Base-by-base conservation (phyloP, 2,797 vertebrate genomes). In the Ambastaia sidthimunki region DNA sequence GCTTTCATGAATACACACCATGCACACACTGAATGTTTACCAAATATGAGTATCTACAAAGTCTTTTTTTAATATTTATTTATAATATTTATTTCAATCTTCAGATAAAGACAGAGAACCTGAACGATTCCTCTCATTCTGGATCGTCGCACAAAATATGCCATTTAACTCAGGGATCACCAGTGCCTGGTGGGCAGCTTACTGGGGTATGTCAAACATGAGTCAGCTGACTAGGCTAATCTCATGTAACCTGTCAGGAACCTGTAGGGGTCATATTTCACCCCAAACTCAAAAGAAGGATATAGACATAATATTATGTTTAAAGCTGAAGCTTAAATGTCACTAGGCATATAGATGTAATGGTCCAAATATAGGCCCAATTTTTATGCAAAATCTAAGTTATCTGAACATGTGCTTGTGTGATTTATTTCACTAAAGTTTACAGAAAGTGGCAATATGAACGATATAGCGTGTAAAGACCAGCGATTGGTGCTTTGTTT, bases 101-200 rank as follows among this genome's bases (percentile, higher is more conserved):
- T 7, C 86, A 99, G 98, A 99, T 99, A 85, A 99, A 99, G 90
- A 98, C 97, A 0, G 97, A 99, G 89, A 95, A 97, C 75, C 91
- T 96, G 90, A 92, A 93, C 0, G 96, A 97, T 82, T 95, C 96
- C 0, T 89, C 95, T 80, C 97, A 97, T 50, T 92, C 95, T 59
- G 86, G 88, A 37, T 89, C 95, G 41, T 87, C 94, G 0, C 93
- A 96, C 81, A 94, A 96, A 86, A 92, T 94, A 91, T 96, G 96
- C 76, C 96, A 97, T 85, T 89, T 97, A 67, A 92, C 93, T 15
- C 97, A 96, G 88, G 94, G 92, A 65, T 91, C 96, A 18, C 85
- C 94, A 34, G 90, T 95, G 89, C 84, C 94, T 0, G 94, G 94
- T 71, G 94, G 95, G 83, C 96, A 97, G 85, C 93, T 97, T 44